Conservation (phyloP, 2,888 invertebrate genomes). For the Athripsodes cinereus region DNA sequence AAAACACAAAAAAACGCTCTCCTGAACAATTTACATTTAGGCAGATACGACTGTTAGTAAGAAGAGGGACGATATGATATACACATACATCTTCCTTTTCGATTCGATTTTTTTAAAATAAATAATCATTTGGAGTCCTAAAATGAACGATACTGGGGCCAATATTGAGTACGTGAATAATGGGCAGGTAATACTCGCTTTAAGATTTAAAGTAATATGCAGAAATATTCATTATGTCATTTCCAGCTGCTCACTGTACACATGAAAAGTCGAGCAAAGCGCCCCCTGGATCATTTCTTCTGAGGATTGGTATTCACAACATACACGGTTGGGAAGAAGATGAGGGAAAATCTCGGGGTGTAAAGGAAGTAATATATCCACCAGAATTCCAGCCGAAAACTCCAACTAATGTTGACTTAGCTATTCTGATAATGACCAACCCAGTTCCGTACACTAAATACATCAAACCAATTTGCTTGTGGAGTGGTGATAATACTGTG, state of each 20-base stretch:
- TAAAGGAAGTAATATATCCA: neutral
- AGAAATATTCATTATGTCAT: neutral
- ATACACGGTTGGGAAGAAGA: neutral
- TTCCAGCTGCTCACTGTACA: constrained; percentile 3
- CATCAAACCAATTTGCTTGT: neutral
- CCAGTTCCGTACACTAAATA: neutral
- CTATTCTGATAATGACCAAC: neutral
- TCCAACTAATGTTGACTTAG: neutral
- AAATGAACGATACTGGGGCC: too few species aligned
- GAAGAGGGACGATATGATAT: too few species aligned
- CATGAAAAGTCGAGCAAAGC: neutral
- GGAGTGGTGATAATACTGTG: neutral
- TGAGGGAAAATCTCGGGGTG: neutral
- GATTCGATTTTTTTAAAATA: too few species aligned
- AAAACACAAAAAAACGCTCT: too few species aligned
- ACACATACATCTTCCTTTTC: too few species aligned
- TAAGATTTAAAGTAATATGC: too few species aligned
- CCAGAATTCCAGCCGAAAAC: neutral
- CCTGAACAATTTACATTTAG: too few species aligned
- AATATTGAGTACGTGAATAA: too few species aligned
- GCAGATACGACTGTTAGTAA: too few species aligned
- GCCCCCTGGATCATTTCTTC: neutral
- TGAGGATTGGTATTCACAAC: neutral
- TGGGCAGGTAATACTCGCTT: too few species aligned
- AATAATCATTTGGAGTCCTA: too few species aligned